A percentile compares a stretch with the other conserved stretches of the same genome.
Conservation (phyloP, 2,113 vertebrate species). For the Charina bottae region DNA sequence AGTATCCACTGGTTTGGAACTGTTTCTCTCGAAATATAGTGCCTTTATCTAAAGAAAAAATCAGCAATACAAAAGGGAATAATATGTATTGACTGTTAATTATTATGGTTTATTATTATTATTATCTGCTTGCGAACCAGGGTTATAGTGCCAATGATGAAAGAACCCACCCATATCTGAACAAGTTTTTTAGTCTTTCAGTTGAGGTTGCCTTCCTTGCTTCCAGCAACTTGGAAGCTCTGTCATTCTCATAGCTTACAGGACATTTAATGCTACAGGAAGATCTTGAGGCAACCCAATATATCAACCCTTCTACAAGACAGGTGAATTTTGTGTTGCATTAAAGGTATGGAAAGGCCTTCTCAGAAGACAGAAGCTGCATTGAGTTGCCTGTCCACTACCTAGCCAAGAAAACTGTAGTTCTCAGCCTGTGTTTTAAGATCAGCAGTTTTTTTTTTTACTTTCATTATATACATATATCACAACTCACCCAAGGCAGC, state of each 20-base stretch:
- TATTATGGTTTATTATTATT: not conserved
- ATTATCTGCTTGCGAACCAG: not conserved
- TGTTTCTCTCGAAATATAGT: not conserved
- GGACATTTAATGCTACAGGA: not conserved
- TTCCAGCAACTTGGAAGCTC: not conserved
- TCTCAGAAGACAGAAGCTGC: slow-evolving; percentile 10
- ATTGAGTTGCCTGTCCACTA: slow-evolving; percentile 26
- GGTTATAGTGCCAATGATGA: not conserved
- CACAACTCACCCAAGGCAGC: slow-evolving; percentile 71
- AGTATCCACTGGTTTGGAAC: not conserved
- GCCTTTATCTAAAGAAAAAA: not conserved
- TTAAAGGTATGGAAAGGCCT: slow-evolving; percentile 9
- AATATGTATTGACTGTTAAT: not conserved
- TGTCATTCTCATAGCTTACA: not conserved
- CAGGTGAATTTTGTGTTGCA: not conserved
- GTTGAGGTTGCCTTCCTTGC: not conserved
- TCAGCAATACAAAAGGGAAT: not conserved
- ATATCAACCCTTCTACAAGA: not conserved
- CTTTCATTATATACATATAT: slow-evolving; percentile 51
- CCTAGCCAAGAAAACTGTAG: not conserved
- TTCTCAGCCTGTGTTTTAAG: slow-evolving; percentile 28
- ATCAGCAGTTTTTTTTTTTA: not conserved
- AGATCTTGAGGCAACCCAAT: not conserved
- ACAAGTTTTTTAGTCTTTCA: not conserved
- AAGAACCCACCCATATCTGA: not conserved